phyloP scores from a whole-genome alignment of 1,140 invertebrate genomes.

The Sipha flava region DNA sequence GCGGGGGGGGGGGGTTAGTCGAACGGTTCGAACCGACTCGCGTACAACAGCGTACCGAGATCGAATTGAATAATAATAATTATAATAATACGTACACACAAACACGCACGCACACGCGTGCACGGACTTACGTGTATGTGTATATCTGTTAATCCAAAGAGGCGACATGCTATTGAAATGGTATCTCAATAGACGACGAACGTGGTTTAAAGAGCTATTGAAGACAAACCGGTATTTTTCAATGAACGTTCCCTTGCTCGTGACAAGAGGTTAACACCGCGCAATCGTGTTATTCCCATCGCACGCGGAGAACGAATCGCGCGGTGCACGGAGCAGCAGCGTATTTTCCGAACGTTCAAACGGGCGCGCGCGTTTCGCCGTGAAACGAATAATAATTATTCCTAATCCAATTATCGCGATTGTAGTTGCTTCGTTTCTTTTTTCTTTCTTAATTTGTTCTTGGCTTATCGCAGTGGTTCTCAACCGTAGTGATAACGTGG shows the following conservation, averaged over 20 bases:
- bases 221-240: conserved; percentile 32
- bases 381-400: neutral
- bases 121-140: neutral
- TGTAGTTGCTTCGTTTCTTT: no score
- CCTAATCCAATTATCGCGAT: neutral
- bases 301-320: neutral
- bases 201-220: conserved; percentile 16
- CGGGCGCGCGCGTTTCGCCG: neutral
- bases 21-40: neutral
- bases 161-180: conserved; percentile 12
- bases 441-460: no score
- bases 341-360: neutral
- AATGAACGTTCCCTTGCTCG: conserved; percentile 14
- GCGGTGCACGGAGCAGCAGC: neutral
- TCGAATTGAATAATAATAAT: conserved; percentile 11
- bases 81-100: neutral
- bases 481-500: no score
- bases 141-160: conserved; percentile 1
- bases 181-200: conserved; percentile 26
- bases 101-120: neutral
- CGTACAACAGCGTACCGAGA: neutral
- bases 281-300: conserved; percentile 21
- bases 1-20: no score
- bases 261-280: conserved; percentile 21
- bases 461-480: no score